A percentile compares a stretch with the other conserved stretches of the same genome.
Evolutionary conservation across 1,140 invertebrate species (phyloP).

Genomic region (Drosophila pachea): DNA sequence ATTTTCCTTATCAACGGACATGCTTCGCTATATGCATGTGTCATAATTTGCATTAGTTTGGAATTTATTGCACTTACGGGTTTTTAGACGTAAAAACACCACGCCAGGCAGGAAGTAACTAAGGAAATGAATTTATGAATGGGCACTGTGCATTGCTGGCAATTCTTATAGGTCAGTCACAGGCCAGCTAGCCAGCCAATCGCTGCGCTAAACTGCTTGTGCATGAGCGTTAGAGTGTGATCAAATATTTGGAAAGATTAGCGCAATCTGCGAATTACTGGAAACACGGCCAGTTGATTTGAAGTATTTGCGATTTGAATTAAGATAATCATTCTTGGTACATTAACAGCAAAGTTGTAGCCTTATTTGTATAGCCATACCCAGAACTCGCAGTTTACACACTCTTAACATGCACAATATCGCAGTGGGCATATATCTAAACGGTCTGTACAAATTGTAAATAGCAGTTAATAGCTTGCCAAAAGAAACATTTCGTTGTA

Average conservation of each 20-base stretch:
- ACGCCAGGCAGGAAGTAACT: slow-evolving; percentile 52
- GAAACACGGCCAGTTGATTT: not conserved
- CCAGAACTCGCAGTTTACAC: too few species aligned
- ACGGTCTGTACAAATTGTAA: too few species aligned
- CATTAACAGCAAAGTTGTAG: not conserved
- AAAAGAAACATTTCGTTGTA: slow-evolving; percentile 42
- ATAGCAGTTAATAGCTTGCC: too few species aligned
- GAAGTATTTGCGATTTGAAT: slow-evolving; percentile 1
- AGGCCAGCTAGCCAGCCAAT: too few species aligned
- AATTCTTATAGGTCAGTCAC: slow-evolving; percentile 52
- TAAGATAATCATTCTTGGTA: not conserved
- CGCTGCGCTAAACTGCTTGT: slow-evolving; percentile 19
- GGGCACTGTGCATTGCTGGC: slow-evolving; percentile 31
- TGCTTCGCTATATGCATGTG: slow-evolving; percentile 48
- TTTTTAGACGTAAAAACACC: slow-evolving; percentile 24
- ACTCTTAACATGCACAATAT: too few species aligned
- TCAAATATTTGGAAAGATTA: slow-evolving; percentile 25
- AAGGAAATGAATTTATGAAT: slow-evolving; percentile 64
- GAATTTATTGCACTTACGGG: slow-evolving; percentile 55
- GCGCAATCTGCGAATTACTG: not conserved
- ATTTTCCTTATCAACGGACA: slow-evolving; percentile 7
- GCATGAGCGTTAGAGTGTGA: not conserved
- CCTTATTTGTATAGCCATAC: too few species aligned
- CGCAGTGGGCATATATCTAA: too few species aligned
- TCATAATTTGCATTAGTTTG: slow-evolving; percentile 43